phyloP scores from a whole-genome alignment of 92 coral and sea anemone species.

The Micromussa lordhowensis region DNA sequence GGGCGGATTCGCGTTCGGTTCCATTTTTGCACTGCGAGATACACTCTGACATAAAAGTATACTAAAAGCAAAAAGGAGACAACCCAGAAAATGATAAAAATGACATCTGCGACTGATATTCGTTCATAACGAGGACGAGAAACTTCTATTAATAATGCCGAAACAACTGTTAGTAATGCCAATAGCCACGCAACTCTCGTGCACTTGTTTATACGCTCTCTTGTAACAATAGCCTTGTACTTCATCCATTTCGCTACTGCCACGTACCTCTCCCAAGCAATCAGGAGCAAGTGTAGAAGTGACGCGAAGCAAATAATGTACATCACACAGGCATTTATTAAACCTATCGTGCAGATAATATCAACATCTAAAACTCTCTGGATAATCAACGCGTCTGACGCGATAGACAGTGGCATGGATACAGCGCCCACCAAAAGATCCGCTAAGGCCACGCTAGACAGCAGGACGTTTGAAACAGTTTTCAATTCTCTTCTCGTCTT shows the following conservation, averaged over 20 bases:
- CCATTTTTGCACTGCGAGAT: not conserved
- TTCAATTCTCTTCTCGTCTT: slow-evolving; percentile 1
- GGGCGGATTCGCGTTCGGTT: not conserved
- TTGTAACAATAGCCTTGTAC: slow-evolving; percentile 17
- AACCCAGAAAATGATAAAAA: not conserved
- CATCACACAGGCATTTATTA: not conserved
- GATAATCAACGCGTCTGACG: not conserved
- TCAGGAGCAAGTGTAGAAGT: not conserved
- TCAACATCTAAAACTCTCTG: not conserved
- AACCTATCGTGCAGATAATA: not conserved
- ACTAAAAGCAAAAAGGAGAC: not conserved
- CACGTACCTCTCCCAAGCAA: slow-evolving; percentile 16
- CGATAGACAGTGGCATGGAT: slow-evolving; percentile 6
- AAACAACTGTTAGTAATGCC: not conserved
- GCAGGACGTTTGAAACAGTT: not conserved
- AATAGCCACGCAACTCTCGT: not conserved
- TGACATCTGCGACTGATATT: not conserved
- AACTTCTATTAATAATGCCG: not conserved
- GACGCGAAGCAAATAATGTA: not conserved
- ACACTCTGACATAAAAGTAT: not conserved
- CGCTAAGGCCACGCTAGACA: slow-evolving; percentile 11
- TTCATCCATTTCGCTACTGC: not conserved
- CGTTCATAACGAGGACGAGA: not conserved
- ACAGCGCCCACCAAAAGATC: slow-evolving; percentile 18
- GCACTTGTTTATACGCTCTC: not conserved